Percentiles rank a stretch among this genome's conserved stretches.
These are phyloP conservation scores for Gila robusta DNA, from an alignment of 2,797 vertebrate genomes.

Conservation along the genomic window DNA sequence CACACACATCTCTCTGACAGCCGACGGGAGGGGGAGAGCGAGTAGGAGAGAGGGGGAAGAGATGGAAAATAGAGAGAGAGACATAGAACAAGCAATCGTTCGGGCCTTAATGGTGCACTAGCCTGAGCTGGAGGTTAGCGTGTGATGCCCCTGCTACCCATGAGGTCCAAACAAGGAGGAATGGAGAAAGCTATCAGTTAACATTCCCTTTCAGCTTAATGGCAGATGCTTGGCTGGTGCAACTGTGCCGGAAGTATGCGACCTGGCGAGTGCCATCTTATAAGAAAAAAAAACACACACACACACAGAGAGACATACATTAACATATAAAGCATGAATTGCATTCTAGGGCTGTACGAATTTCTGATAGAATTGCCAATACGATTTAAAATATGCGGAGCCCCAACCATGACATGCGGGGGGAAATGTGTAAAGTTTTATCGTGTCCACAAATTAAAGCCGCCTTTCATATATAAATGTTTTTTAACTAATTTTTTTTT, in stretches of 20 bases:
- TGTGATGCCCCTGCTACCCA: conserved; percentile 24
- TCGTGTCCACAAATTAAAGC: no score
- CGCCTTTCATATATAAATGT: no score
- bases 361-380: no score
- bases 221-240: background rate
- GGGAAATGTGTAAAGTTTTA: no score
- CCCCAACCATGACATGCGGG: no score
- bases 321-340: background rate
- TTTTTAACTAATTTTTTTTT: no score
- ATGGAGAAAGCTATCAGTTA: background rate
- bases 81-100: conserved; percentile 29
- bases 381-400: no score
- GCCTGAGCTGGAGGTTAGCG: conserved; percentile 47
- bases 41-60: conserved; percentile 44
- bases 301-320: background rate
- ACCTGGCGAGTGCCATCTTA: background rate
- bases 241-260: background rate
- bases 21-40: conserved; percentile 64
- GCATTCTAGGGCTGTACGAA: background rate
- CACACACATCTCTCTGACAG: conserved; percentile 81
- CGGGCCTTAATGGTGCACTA: conserved; percentile 55
- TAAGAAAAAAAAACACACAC: background rate
- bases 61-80: conserved; percentile 34
- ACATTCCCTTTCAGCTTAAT: background rate
- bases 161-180: conserved; percentile 35